A percentile compares a stretch with the other conserved stretches of the same genome.
phyloP scores from a whole-genome alignment of 30 jellyfish, hydroid and myxozoan species.

The Catostylus mosaicus region DNA sequence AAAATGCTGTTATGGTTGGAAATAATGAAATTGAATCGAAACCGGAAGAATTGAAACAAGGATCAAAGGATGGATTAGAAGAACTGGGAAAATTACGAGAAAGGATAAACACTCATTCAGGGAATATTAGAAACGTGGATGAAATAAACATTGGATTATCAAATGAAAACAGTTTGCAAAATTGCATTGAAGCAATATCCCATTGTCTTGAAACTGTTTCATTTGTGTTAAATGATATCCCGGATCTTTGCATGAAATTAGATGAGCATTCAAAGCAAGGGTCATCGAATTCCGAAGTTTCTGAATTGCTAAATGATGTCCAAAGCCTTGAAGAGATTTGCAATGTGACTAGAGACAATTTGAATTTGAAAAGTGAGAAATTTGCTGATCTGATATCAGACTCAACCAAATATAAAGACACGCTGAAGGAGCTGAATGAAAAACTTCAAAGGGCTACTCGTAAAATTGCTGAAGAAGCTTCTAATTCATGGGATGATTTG shows the following conservation, averaged over 20 bases:
- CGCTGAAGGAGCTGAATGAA: slow-evolving; percentile 7
- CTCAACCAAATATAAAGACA: slow-evolving; percentile 5
- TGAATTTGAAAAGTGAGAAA: slow-evolving; percentile 1
- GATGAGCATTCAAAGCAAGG: slow-evolving; percentile 3
- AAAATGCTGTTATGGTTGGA: not conserved
- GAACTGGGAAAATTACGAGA: not conserved
- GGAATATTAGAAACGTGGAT: slow-evolving; percentile 1
- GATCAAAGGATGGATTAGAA: not conserved
- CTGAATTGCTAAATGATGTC: slow-evolving; percentile 12
- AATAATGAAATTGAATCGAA: not conserved
- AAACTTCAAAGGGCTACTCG: not conserved
- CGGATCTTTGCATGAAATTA: slow-evolving; percentile 13
- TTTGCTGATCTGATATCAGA: slow-evolving; percentile 9
- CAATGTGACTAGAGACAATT: slow-evolving; percentile 14
- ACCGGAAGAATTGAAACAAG: not conserved
- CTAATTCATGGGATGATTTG: not conserved
- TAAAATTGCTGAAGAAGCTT: not conserved
- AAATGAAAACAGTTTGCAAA: slow-evolving; percentile 7
- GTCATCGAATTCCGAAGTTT: not conserved
- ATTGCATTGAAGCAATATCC: slow-evolving; percentile 28
- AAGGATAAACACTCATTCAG: slow-evolving; percentile 11
- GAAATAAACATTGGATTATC: not conserved
- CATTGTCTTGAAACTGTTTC: slow-evolving; percentile 16
- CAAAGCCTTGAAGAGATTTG: slow-evolving; percentile 39
- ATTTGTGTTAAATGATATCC: slow-evolving; percentile 48